These are phyloP conservation scores for Diarsia rubi DNA, from an alignment of 2,888 invertebrate species.

Conservation along the genomic window DNA sequence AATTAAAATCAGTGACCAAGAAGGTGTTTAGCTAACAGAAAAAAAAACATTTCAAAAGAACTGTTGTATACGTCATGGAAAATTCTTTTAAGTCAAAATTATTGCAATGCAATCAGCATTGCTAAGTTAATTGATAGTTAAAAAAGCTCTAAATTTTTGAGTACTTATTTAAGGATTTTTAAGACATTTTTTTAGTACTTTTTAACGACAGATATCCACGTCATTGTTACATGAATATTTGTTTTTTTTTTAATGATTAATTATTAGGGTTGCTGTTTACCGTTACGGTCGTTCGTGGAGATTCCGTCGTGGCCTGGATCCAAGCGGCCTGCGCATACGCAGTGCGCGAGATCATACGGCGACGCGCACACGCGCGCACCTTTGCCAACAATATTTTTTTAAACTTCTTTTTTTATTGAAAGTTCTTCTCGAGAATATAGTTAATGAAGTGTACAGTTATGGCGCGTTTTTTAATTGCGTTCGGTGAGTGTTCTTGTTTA, in stretches of 20 bases:
- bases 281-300: constrained; percentile 67
- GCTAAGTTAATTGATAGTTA: constrained; percentile 32
- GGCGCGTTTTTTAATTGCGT: constrained; percentile 51
- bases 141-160: background rate
- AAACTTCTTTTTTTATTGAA: constrained; percentile 46
- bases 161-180: constrained; percentile 34
- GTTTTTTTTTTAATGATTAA: constrained; percentile 56
- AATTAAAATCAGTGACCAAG: background rate
- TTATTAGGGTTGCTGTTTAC: constrained; percentile 70
- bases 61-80: background rate
- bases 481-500: constrained; percentile 60
- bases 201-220: constrained; percentile 32
- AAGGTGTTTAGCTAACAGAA: background rate
- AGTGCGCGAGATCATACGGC: constrained; percentile 61
- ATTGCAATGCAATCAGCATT: background rate
- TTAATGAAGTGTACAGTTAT: constrained; percentile 61
- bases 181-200: constrained; percentile 25
- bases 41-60: background rate
- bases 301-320: constrained; percentile 68
- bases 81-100: background rate
- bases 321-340: constrained; percentile 59
- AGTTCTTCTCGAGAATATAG: constrained; percentile 46
- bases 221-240: constrained; percentile 53
- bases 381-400: constrained; percentile 35
- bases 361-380: constrained; percentile 61